Evolutionary conservation across 2,797 vertebrate genomes (phyloP).

Genomic region (Podarcis siculus): DNA sequence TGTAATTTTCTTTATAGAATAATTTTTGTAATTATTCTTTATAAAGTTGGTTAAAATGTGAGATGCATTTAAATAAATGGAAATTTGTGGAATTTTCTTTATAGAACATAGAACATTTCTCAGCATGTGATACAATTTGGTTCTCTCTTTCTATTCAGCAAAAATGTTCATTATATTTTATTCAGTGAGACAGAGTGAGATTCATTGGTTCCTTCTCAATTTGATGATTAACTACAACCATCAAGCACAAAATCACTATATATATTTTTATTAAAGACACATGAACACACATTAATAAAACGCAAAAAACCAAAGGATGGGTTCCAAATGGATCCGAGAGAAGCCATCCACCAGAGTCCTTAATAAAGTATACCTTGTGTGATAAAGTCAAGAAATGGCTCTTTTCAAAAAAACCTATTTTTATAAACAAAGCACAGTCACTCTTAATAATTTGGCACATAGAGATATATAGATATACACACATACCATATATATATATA

Average conservation of each 20-base stretch:
- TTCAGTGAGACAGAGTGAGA: neutral
- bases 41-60: neutral
- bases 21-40: too few relatives aligned
- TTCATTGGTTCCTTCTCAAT: constrained; percentile 52
- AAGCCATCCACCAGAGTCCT: constrained; percentile 7
- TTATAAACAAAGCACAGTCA: constrained; percentile 50
- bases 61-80: too few relatives aligned
- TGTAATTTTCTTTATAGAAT: neutral
- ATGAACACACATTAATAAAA: neutral
- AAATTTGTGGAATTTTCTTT: neutral
- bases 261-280: neutral
- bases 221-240: constrained; percentile 53
- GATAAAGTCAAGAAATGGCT: constrained; percentile 36
- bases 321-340: constrained; percentile 47
- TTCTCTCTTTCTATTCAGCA: neutral
- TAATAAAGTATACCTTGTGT: constrained; percentile 45
- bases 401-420: constrained; percentile 25
- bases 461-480: neutral
- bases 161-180: neutral
- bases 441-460: constrained; percentile 40
- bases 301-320: constrained; percentile 35
- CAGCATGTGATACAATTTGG: neutral
- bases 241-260: constrained; percentile 29
- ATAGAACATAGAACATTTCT: neutral
- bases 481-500: too few relatives aligned